A percentile compares a stretch with the other conserved stretches of the same genome.
phyloP scores from a whole-genome alignment of 53 echinoderm and acorn worm species.

The Arbacia lixula region DNA sequence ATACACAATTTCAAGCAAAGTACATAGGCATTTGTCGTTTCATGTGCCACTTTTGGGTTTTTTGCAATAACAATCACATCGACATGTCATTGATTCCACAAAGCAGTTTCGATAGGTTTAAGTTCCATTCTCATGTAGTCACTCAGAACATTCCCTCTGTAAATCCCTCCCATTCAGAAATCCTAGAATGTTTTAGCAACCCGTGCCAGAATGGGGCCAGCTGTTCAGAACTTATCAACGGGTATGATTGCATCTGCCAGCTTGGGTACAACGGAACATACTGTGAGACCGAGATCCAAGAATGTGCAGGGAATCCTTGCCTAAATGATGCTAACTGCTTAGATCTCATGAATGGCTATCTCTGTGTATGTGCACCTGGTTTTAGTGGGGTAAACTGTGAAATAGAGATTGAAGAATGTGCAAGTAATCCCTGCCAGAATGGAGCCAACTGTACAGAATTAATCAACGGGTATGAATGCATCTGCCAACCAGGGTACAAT shows the following conservation, averaged over 20 bases:
- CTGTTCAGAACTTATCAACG: conserved; percentile 53
- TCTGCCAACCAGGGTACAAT: conserved; percentile 44
- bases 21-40: no score
- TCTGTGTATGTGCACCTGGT: conserved; percentile 51
- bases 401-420: conserved; percentile 60
- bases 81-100: no score
- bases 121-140: no score
- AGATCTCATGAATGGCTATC: conserved; percentile 43
- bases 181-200: conserved; percentile 69
- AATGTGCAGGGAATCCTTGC: conserved; percentile 54
- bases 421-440: conserved; percentile 42
- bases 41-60: no score
- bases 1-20: no score
- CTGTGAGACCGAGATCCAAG: conserved; percentile 34
- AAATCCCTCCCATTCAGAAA: no score
- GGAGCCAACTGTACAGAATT: conserved; percentile 52
- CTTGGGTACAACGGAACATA: conserved; percentile 56
- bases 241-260: conserved; percentile 49
- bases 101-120: no score
- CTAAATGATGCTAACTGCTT: conserved; percentile 54
- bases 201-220: conserved; percentile 68
- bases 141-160: no score
- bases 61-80: no score
- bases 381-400: conserved; percentile 57
- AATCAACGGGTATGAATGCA: conserved; percentile 49